Evolutionary conservation across 2,797 vertebrate genomes (phyloP).

Genomic region (Premnoplex brunnescens): DNA sequence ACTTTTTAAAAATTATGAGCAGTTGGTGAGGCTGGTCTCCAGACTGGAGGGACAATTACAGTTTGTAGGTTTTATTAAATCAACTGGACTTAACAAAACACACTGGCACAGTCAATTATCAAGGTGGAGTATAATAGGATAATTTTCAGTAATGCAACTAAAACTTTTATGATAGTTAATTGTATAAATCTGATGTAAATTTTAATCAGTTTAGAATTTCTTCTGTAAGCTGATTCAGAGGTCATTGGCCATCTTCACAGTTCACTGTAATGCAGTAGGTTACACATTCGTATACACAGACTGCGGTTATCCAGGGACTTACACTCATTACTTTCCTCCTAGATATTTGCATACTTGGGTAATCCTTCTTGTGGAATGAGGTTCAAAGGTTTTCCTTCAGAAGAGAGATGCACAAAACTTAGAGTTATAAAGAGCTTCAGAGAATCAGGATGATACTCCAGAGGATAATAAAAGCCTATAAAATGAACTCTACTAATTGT

Average conservation of each 20-base stretch:
- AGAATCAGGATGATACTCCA: neutral
- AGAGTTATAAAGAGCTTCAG: neutral
- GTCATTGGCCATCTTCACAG: neutral
- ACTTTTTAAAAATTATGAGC: neutral
- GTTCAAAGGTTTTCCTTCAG: neutral
- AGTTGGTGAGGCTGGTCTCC: neutral
- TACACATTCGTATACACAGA: neutral
- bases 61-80: neutral
- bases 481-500: neutral
- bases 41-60: neutral
- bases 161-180: slow-evolving; percentile 12
- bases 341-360: neutral
- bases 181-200: neutral
- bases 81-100: neutral
- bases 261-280: neutral
- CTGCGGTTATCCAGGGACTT: neutral
- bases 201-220: slow-evolving; percentile 21
- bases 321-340: neutral
- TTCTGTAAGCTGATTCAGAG: neutral
- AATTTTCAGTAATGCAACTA: neutral
- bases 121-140: neutral
- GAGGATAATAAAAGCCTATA: neutral
- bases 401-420: neutral
- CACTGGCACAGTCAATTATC: neutral
- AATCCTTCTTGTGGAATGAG: neutral